These are phyloP conservation scores for Philopotamus ludificatus DNA, from an alignment of 1,140 invertebrate genomes.

Conservation along the genomic window DNA sequence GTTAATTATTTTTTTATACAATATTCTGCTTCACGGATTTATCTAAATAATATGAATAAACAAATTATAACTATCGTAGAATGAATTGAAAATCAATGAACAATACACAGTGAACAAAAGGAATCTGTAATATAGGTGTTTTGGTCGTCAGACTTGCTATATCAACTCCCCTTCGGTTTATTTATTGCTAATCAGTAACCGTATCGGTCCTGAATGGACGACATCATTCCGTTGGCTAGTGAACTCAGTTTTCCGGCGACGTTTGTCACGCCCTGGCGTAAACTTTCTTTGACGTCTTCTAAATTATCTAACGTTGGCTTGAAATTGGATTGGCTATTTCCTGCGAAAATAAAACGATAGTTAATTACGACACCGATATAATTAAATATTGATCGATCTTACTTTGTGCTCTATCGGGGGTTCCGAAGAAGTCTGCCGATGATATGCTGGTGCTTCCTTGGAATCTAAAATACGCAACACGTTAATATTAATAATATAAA, in stretches of 20 bases:
- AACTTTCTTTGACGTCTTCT: constrained; percentile 95
- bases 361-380: background rate
- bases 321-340: constrained; percentile 39
- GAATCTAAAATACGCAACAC: constrained; percentile 58
- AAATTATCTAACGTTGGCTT: constrained; percentile 70
- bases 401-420: constrained; percentile 34
- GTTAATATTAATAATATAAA: constrained; percentile 1
- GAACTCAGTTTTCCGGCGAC: constrained; percentile 92
- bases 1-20: no score
- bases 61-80: no score
- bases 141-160: constrained; percentile 16
- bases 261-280: constrained; percentile 93
- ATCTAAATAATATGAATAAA: no score
- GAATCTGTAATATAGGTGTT: no score
- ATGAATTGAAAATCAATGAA: no score
- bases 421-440: constrained; percentile 91
- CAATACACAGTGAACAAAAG: no score
- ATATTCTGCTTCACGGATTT: no score
- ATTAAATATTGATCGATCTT: background rate
- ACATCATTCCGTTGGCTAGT: constrained; percentile 91
- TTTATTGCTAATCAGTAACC: constrained; percentile 53
- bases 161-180: constrained; percentile 26
- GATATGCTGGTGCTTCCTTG: constrained; percentile 92
- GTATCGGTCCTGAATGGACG: constrained; percentile 79
- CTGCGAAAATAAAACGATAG: constrained; percentile 12